Evolutionary conservation across 2,113 vertebrate species (phyloP), one percentile per base, ranked within the genome.

Genomic region (Tautogolabrus adspersus): DNA sequence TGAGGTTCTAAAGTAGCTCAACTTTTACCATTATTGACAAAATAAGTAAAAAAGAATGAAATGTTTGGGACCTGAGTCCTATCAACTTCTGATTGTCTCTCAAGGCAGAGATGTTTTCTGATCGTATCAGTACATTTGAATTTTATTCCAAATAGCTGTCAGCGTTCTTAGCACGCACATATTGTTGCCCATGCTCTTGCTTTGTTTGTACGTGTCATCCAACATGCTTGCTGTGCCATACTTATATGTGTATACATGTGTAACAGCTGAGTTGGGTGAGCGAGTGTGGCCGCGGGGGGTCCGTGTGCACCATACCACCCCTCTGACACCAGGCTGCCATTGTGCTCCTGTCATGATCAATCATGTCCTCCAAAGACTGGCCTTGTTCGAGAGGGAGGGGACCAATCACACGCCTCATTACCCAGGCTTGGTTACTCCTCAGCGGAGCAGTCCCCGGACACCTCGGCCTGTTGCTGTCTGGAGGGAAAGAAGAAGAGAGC

Each of bases 341-440:
- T 94, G 94, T 95, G 85, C 75, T 79, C 51, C 89, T 94, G 94
- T 95, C 95, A 93, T 72, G 85, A 95, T 95, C 93, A 93, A 94
- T 95, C 93, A 95, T 80, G 85, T 90, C 76, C 55, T 73, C 91
- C 82, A 90, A 49, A 93, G 91, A 90, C 87, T 54, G 59, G 89
- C 85, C 92, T 92, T 94, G 91, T 94, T 91, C 90, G 37, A 73
- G 88, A 94, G 90, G 93, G 94, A 92, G 94, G 94, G 87, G 87
- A 91, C 91, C 91, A 92, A 95, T 95, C 94, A 95, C 90, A 93
- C 88, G 94, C 92, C 93, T 94, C 95, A 95, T 95, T 94, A 95
- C 81, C 89, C 94, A 87, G 84, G 94, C 94, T 95, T 95, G 94
- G 94, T 93, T 91, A 92, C 94, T 94, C 92, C 84, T 87, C 79